phyloP scores from a whole-genome alignment of 2,888 invertebrate genomes.

The Phytoseiulus persimilis region DNA sequence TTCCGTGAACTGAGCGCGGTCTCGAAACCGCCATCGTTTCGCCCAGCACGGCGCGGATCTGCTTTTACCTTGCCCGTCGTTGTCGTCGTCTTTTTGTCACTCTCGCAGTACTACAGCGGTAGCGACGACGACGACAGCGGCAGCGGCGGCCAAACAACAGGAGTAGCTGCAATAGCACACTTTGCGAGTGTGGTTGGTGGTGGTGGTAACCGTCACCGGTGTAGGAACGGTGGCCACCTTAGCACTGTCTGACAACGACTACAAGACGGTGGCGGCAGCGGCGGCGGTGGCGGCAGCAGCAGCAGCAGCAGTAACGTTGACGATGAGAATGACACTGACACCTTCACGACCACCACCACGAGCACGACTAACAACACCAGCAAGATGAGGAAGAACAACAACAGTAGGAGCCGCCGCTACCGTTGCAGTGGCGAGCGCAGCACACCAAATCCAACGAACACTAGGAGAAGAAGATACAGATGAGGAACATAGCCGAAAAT shows the following conservation, averaged over 20 bases:
- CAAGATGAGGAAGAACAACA: neutral
- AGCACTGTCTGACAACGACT: neutral
- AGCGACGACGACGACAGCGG: neutral
- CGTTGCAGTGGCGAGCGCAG: neutral
- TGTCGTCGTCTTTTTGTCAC: neutral
- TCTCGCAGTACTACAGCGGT: neutral
- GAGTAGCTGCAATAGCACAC: neutral
- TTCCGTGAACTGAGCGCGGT: neutral
- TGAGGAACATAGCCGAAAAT: neutral
- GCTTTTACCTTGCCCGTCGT: neutral
- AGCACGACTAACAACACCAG: neutral
- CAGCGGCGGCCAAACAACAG: neutral
- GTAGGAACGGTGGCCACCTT: neutral
- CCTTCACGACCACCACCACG: neutral
- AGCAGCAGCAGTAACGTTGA: neutral
- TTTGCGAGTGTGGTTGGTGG: neutral
- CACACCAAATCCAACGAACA: neutral
- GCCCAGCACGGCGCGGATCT: neutral
- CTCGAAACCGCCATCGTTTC: neutral
- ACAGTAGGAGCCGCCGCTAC: neutral
- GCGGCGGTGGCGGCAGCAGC: neutral
- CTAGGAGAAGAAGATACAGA: neutral
- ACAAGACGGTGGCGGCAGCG: neutral
- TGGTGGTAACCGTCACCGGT: neutral
- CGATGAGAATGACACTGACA: neutral